Evolutionary conservation across 2,113 vertebrate genomes (phyloP).

Genomic region (Euleptes europaea): DNA sequence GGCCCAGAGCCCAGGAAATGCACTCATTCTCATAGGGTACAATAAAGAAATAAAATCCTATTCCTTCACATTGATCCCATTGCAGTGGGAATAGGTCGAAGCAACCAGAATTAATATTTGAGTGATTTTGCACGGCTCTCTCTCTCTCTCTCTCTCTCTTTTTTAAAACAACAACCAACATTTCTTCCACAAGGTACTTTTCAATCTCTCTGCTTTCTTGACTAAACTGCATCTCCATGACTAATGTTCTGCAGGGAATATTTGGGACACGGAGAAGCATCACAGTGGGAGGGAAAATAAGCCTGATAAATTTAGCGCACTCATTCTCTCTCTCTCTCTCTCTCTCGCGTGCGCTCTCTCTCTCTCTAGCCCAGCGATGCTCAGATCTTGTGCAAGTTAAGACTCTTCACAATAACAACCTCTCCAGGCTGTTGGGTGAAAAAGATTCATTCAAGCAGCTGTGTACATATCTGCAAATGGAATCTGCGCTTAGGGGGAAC

Average conservation of each 20-base stretch:
- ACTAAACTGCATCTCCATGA: background rate
- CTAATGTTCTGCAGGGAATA: background rate
- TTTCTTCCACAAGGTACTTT: background rate
- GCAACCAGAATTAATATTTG: background rate
- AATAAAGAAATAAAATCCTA: too few species aligned
- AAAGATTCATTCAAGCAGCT: background rate
- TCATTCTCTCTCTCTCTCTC: background rate
- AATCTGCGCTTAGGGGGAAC: conserved; percentile 31
- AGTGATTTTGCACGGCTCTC: too few species aligned
- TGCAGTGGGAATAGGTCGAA: background rate
- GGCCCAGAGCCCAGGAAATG: too few species aligned
- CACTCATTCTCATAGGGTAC: too few species aligned
- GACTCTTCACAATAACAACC: conserved; percentile 9
- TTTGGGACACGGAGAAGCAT: background rate
- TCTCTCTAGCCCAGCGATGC: background rate
- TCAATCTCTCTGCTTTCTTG: background rate
- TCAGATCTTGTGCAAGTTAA: background rate
- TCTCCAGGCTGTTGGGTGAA: conserved; percentile 3
- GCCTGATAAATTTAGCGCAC: background rate
- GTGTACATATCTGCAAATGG: conserved; percentile 37
- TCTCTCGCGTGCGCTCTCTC: background rate
- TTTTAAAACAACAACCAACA: background rate
- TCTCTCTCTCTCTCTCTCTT: background rate
- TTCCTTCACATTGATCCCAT: background rate
- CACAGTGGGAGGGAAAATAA: background rate